Evolutionary conservation across 2,888 invertebrate species (phyloP), one percentile per base, ranked within the genome.

Genomic region (Lithodes maja): DNA sequence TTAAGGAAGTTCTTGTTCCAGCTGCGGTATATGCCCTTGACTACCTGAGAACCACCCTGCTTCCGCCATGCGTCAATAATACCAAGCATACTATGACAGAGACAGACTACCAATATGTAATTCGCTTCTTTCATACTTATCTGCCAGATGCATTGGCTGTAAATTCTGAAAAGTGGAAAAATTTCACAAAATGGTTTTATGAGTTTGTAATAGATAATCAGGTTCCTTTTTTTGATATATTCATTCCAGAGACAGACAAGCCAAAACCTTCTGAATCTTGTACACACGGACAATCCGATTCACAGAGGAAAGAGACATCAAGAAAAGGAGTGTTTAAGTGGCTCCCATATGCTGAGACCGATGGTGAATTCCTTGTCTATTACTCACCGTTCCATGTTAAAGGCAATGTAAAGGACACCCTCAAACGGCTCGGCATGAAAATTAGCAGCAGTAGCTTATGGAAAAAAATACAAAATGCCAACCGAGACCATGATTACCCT

Each of bases 401-500:
- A 12, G n/a, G 2, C 1, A 75, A 68, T 50, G 49, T 82, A 15
- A 1, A 68, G 3, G 68, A 87, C 54, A 49, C 77, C 1, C 78
- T 87, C 33, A 87, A 74, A 75, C 68, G 87, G 33, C 87, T 83
- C 52, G 83, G 83, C n/a, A 87, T 87, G 87, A 87, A 87, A 77
- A 12, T 87, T 5, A 53, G 87, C 78, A 79, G 50, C n/a, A 1
- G 9, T 5, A 50, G 2, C 1, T 53, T 78, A 69, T 15, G 3
- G 5, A 0, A 55, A 2, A 52, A 53, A 3, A 50, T 87, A 15
- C 2, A 2, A 0, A 7, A 12, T 33, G 82, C 74, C 1, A 15
- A 77, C 3, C 52, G 12, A 9, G 15, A 82, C 33, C 33, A 77
- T 68, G 1, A 52, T 12, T 77, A 68, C 53, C 69, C 17, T 17